Conservation (phyloP, 2,113 vertebrate genomes). For the Conger conger region DNA sequence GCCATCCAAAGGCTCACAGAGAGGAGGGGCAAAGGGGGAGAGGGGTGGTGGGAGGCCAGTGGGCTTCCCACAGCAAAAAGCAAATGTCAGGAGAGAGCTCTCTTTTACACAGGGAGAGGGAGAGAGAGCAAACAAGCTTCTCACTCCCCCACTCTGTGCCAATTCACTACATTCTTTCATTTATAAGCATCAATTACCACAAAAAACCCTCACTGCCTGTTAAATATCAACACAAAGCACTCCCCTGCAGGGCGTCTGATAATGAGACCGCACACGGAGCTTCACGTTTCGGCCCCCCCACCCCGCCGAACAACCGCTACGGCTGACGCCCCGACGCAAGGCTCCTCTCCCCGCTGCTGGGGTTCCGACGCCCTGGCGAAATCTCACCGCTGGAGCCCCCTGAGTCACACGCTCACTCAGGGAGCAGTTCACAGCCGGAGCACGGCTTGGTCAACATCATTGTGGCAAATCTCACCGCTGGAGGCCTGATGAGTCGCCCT, state of each 20-base stretch:
- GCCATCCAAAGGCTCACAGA: constrained; percentile 48
- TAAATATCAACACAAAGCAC: constrained; percentile 66
- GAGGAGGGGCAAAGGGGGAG: constrained; percentile 40
- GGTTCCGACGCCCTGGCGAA: constrained; percentile 34
- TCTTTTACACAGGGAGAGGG: constrained; percentile 53
- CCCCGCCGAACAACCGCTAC: constrained; percentile 45
- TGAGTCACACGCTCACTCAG: background rate
- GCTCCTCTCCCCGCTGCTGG: background rate
- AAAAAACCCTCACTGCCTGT: constrained; percentile 63
- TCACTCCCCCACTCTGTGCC: constrained; percentile 60
- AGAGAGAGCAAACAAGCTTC: constrained; percentile 50
- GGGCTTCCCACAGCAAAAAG: constrained; percentile 49
- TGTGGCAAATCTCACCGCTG: background rate
- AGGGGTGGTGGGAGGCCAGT: constrained; percentile 21
- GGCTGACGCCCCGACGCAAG: constrained; percentile 9
- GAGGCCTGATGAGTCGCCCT: background rate
- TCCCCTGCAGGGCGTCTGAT: constrained; percentile 61
- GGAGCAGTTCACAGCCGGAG: background rate
- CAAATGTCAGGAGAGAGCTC: constrained; percentile 2
- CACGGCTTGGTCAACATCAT: background rate
- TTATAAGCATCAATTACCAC: constrained; percentile 75
- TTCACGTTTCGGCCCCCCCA: constrained; percentile 48
- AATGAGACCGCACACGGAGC: constrained; percentile 79
- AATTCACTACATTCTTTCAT: constrained; percentile 78
- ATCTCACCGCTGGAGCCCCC: background rate